Conservation (phyloP, 2,888 invertebrate genomes). For the Mythimna lalbum region DNA sequence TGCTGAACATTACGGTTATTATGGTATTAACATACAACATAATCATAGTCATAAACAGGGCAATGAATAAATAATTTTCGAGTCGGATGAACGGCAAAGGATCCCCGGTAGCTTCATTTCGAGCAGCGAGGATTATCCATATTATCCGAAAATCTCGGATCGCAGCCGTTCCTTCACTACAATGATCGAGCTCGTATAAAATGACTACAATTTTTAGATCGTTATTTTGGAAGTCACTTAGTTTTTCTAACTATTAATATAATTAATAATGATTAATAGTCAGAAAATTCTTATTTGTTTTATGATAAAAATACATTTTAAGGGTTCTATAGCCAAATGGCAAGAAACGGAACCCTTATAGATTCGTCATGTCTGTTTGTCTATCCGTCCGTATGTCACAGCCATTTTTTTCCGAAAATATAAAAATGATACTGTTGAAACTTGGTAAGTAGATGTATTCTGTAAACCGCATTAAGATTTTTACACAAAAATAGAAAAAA, state of each 20-base stretch:
- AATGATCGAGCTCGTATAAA: conserved; percentile 82
- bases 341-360: too few species aligned
- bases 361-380: too few species aligned
- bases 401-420: too few species aligned
- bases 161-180: conserved; percentile 77
- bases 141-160: conserved; percentile 87
- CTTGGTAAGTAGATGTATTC: too few species aligned
- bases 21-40: conserved; percentile 71
- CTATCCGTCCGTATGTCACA: too few species aligned
- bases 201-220: conserved; percentile 80
- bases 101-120: conserved; percentile 82
- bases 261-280: too few species aligned
- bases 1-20: conserved; percentile 67
- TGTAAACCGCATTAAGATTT: too few species aligned
- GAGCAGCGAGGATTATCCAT: conserved; percentile 85
- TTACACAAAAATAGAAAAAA: too few species aligned
- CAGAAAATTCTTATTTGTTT: too few species aligned
- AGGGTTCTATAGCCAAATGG: too few species aligned
- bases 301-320: too few species aligned
- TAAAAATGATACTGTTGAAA: too few species aligned
- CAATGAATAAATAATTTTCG: conserved; percentile 85
- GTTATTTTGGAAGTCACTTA: conserved; percentile 76
- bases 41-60: conserved; percentile 78
- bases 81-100: conserved; percentile 80
- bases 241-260: conserved; percentile 70